Conservation (phyloP, 2,797 vertebrate genomes). For the Labeo calbasu region DNA sequence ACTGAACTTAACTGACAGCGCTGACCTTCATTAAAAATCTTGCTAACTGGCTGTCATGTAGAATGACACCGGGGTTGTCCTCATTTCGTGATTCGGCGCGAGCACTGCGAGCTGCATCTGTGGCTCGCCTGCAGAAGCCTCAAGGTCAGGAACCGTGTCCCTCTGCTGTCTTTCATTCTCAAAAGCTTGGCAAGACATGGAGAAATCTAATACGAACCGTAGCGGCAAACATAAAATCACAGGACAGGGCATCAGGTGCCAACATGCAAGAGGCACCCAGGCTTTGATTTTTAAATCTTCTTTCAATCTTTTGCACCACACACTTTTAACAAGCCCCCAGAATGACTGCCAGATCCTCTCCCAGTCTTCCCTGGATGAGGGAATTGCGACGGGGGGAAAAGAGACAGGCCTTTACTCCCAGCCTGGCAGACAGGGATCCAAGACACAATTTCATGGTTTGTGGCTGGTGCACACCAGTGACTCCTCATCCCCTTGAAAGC, state of each 20-base stretch:
- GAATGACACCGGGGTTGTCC: constrained; percentile 31
- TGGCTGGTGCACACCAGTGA: constrained; percentile 66
- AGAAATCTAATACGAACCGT: constrained; percentile 52
- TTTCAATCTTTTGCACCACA: constrained; percentile 53
- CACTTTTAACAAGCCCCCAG: constrained; percentile 61
- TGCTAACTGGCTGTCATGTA: constrained; percentile 50
- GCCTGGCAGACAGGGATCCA: constrained; percentile 61
- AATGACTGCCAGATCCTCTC: constrained; percentile 61
- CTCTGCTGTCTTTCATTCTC: constrained; percentile 50
- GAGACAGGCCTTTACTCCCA: constrained; percentile 62
- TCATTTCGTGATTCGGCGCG: constrained; percentile 31
- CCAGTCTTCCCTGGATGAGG: constrained; percentile 50
- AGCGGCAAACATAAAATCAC: constrained; percentile 57
- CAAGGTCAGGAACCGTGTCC: constrained; percentile 58
- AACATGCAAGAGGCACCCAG: constrained; percentile 48
- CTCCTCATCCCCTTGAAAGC: constrained; percentile 56
- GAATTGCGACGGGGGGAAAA: constrained; percentile 52
- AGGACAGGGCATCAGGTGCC: constrained; percentile 57
- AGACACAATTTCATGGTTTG: constrained; percentile 74
- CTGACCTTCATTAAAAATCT: constrained; percentile 55
- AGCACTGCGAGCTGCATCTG: constrained; percentile 53
- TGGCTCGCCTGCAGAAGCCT: constrained; percentile 49
- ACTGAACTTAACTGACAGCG: constrained; percentile 45
- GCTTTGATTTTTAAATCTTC: constrained; percentile 64
- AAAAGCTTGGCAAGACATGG: constrained; percentile 42